Evolutionary conservation across 2,113 vertebrate species (phyloP), one percentile per base, ranked within the genome.

Genomic region (Petrocephalus zakoni): DNA sequence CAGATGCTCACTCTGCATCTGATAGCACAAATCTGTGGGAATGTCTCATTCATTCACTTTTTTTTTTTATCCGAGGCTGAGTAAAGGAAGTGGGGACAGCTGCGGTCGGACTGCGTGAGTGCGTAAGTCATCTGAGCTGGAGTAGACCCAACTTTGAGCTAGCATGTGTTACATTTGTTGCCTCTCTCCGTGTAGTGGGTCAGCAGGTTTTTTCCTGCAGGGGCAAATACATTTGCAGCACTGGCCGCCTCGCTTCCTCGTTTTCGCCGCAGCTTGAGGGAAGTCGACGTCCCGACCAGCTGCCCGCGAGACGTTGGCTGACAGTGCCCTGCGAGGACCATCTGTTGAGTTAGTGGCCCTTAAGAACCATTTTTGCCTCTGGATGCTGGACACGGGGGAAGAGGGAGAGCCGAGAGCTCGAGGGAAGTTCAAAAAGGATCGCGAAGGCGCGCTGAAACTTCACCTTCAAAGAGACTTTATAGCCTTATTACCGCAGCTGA

Each of bases 401-500:
- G 81, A 25, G 21, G 53, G 9, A n/a, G 53, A 37, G 5, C 52
- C 8, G 22, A 25, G 52, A 47, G 29, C 75, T 47, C 51, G 34
- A 47, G 34, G 56, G n/a, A 29, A 52, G 34, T 90, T 51, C 52
- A 37, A 47, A 88, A 78, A 29, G 75, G n/a, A 46, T 29, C 72
- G 53, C 64, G 29, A 61, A 87, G 85, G 88, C 56, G 56, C 58
- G 34, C 55, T 87, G 85, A 89, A 88, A 90, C 87, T 34, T 78
- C 29, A 75, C 90, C 85, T 89, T 90, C 88, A 89, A 82, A 90
- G 88, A 22, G 78, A 87, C 78, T 88, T 89, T 87, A 90, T 47
- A 78, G 86, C 47, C 47, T 88, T 88, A 84, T 90, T 88, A 90
- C 84, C 72, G 29, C 86, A 72, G 68, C 52, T 34, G 68, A 51